Percentiles rank a stretch among this genome's conserved stretches.
Evolutionary conservation across 2,888 invertebrate species (phyloP).

Genomic region (Mantis religiosa): DNA sequence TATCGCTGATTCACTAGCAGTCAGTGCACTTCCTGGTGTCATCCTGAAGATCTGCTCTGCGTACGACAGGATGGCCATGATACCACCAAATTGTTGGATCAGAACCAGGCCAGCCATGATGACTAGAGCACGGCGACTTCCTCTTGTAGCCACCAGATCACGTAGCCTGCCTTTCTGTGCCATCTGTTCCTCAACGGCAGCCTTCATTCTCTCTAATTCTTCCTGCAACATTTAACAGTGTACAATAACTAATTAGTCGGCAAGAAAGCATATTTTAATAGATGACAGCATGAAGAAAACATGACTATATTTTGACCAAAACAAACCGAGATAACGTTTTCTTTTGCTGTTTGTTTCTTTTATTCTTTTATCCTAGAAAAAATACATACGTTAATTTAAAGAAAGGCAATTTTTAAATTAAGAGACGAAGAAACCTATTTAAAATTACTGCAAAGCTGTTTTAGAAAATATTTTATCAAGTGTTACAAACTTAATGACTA

Average conservation of each 20-base stretch:
- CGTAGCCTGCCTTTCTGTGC: constrained; percentile 49
- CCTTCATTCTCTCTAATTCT: constrained; percentile 53
- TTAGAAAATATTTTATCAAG: no score
- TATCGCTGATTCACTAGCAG: constrained; percentile 51
- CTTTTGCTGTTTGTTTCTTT: no score
- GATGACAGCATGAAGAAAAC: no score
- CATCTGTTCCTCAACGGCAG: constrained; percentile 53
- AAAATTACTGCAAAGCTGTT: no score
- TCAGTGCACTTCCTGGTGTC: constrained; percentile 49
- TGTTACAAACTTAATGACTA: no score
- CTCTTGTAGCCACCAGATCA: constrained; percentile 50
- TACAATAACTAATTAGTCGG: not conserved
- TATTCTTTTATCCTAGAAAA: no score
- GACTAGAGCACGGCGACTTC: constrained; percentile 55
- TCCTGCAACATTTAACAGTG: constrained; percentile 33
- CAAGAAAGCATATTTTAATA: no score
- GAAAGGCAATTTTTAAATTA: no score
- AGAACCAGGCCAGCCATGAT: constrained; percentile 59
- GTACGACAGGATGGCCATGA: constrained; percentile 56
- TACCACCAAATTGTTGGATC: constrained; percentile 59
- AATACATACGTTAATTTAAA: no score
- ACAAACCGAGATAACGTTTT: no score
- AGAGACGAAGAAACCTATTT: no score
- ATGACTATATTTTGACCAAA: no score
- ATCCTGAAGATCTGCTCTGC: constrained; percentile 58